These are phyloP conservation scores for Lymantria monacha DNA, from an alignment of 2,888 invertebrate species.

Conservation along the genomic window DNA sequence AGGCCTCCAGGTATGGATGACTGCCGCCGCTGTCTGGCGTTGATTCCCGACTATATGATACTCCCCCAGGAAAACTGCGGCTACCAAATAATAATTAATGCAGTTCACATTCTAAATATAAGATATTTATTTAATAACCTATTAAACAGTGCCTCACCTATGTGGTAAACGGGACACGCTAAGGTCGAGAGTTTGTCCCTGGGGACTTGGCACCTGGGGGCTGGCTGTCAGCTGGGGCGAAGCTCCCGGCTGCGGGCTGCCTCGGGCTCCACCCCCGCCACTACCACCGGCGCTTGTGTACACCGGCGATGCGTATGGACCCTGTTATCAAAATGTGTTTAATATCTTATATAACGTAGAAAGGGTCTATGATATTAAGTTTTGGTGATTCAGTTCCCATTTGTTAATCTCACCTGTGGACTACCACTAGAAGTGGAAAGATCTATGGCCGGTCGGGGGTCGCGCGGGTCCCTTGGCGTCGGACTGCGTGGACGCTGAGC, in stretches of 20 bases:
- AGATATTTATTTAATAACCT: constrained; percentile 11
- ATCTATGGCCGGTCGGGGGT: constrained; percentile 92
- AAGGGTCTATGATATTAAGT: constrained; percentile 24
- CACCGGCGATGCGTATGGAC: constrained; percentile 89
- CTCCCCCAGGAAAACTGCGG: constrained; percentile 85
- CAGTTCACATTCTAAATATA: constrained; percentile 13
- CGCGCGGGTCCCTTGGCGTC: constrained; percentile 88
- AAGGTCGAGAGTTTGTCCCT: constrained; percentile 94
- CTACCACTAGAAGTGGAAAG: constrained; percentile 94
- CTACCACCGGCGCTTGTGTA: constrained; percentile 89
- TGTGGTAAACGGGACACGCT: constrained; percentile 93
- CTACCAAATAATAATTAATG: constrained; percentile 54
- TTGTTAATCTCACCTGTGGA: constrained; percentile 88
- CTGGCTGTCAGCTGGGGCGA: constrained; percentile 91
- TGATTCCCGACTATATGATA: constrained; percentile 92
- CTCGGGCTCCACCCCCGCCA: constrained; percentile 86
- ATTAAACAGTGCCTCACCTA: constrained; percentile 83
- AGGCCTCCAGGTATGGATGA: constrained; percentile 92
- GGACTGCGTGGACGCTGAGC: constrained; percentile 88
- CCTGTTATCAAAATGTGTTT: constrained; percentile 79
- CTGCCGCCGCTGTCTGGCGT: constrained; percentile 95
- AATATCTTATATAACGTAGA: constrained; percentile 16
- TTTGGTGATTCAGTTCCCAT: constrained; percentile 23
- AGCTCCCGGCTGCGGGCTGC: constrained; percentile 92
- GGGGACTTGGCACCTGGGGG: constrained; percentile 95